These are phyloP conservation scores for fruit fly (Drosophila melanogaster) DNA, from an alignment of 1,140 invertebrate species.

Conservation along the genomic window DNA sequence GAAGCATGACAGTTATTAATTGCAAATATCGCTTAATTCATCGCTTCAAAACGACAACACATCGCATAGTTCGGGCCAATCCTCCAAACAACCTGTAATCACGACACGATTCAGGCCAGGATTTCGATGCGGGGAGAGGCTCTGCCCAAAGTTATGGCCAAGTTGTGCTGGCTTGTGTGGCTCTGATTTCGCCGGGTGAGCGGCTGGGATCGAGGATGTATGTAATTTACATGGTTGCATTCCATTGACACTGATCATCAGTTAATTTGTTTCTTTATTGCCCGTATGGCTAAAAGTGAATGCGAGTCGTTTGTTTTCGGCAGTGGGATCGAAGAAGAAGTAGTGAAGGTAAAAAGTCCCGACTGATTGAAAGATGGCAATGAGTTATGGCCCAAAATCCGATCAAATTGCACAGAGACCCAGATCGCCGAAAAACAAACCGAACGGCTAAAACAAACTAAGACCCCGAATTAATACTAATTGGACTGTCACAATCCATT, in stretches of 20 bases:
- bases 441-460: constrained; percentile 28
- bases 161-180: constrained; percentile 12
- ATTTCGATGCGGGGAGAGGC: constrained; percentile 22
- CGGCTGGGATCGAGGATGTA: constrained; percentile 21
- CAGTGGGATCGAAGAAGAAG: constrained; percentile 57
- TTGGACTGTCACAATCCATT: constrained; percentile 71
- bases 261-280: constrained; percentile 82
- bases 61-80: constrained; percentile 69
- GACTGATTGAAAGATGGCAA: constrained; percentile 49
- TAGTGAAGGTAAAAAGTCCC: constrained; percentile 44
- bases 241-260: constrained; percentile 84
- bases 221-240: constrained; percentile 81
- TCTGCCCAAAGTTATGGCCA: constrained; percentile 35
- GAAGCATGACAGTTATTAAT: constrained; percentile 83
- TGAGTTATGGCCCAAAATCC: constrained; percentile 41
- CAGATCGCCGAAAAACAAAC: constrained; percentile 10
- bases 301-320: constrained; percentile 78
- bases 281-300: constrained; percentile 72
- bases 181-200: constrained; percentile 52
- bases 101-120: constrained; percentile 66
- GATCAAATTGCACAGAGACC: constrained; percentile 18
- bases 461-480: constrained; percentile 55
- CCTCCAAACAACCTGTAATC: constrained; percentile 79
- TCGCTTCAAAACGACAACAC: constrained; percentile 81
- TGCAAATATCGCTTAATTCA: constrained; percentile 84